Evolutionary conservation across 2,888 invertebrate genomes (phyloP), one percentile per base, ranked within the genome.

Genomic region (Scaptodrosophila latifasciaeformis): DNA sequence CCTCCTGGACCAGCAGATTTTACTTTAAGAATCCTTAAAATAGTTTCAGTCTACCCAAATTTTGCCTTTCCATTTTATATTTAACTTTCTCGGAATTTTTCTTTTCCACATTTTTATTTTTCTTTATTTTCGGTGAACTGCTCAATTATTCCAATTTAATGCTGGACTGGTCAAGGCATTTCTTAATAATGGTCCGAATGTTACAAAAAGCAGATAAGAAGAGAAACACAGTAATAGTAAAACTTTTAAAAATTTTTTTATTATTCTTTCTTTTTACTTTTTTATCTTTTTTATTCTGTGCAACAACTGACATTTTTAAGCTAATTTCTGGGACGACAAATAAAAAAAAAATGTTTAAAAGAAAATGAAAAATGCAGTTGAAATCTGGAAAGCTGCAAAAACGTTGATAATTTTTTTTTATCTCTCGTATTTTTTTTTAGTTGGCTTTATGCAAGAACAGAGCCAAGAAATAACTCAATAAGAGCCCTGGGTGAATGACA

Each of bases 391-490:
- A 27, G 65, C 55, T 70, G 65, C 47, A 53, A 40, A 30, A 60
- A 34, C 51, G 46, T 54, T 61, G 59, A 75, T 65, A 72, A 67
- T 66, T 60, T 56, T 24, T 50, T 31, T n/a, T n/a, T n/a, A n/a
- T n/a, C n/a, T n/a, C n/a, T n/a, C n/a, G n/a, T n/a, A n/a, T n/a
- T n/a, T n/a, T n/a, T n/a, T n/a, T n/a, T n/a, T n/a, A n/a, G n/a
- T n/a, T 43, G 59, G 59, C 7, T 40, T 19, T 12, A n/a, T n/a
- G 45, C 18, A 10, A 39, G 18, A 9, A 17, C 45, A 55, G 50
- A 57, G 77, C 63, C 53, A 62, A 68, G 59, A 57, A 78, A 75
- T 75, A 65, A 65, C 76, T 78, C 71, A 75, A 77, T 74, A 57
- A 65, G 49, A 54, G 47, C 62, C 65, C 54, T 50, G 58, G 53